Percentiles rank a stretch among this genome's conserved stretches.
phyloP scores from a whole-genome alignment of 1,140 invertebrate genomes.

The Argopecten irradians region DNA sequence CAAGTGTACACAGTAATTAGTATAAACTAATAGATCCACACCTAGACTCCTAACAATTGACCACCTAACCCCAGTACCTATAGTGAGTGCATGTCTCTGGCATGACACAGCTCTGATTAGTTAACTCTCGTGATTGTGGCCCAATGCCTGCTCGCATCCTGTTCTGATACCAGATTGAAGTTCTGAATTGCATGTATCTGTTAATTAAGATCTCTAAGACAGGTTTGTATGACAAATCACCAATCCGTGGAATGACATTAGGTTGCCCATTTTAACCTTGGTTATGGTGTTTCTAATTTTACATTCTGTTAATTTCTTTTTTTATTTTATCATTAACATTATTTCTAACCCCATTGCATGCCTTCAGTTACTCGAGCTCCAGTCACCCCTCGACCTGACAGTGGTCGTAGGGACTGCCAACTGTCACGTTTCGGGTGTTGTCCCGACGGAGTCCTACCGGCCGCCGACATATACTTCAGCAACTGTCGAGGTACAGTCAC shows the following conservation, averaged over 20 bases:
- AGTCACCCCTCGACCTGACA: slow-evolving; percentile 1
- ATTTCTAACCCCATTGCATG: slow-evolving; percentile 21
- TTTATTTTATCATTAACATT: neutral
- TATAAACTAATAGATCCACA: no score
- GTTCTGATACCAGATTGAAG: neutral
- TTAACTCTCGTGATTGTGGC: no score
- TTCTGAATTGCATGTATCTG: neutral
- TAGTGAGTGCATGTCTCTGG: no score
- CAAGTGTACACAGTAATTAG: no score
- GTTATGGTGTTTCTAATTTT: neutral
- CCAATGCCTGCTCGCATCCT: neutral
- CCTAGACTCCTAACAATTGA: no score
- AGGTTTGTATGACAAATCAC: neutral
- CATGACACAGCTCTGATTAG: no score
- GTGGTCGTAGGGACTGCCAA: neutral
- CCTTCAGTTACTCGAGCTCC: neutral
- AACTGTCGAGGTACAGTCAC: slow-evolving; percentile 58
- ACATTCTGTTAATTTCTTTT: neutral
- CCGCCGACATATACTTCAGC: slow-evolving; percentile 50
- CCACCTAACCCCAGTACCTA: no score
- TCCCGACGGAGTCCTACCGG: slow-evolving; percentile 58
- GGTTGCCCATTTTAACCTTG: neutral
- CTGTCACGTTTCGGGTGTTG: slow-evolving; percentile 58
- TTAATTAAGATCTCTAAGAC: neutral
- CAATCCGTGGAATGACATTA: neutral